Percentiles rank a stretch among this genome's conserved stretches.
Evolutionary conservation across 2,113 vertebrate genomes (phyloP).

Genomic region (Pedetes capensis): DNA sequence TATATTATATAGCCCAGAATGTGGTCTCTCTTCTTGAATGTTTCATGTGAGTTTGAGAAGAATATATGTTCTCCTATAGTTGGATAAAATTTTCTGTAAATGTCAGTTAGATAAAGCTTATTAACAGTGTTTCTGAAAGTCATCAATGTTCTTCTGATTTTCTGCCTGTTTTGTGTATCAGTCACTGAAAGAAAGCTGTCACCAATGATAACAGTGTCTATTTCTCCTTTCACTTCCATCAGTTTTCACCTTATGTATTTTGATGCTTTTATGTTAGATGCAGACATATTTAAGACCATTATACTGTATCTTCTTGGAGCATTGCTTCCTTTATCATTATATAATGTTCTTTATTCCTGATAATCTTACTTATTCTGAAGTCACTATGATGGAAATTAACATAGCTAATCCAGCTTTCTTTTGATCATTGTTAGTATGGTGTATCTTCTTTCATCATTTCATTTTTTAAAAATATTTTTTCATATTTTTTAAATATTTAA

Average conservation of each 20-base stretch:
- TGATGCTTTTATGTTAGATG: background rate
- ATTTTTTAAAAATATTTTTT: background rate
- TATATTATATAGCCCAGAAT: background rate
- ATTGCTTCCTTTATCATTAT: background rate
- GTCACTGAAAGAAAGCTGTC: background rate
- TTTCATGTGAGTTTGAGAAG: background rate
- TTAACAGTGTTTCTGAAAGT: background rate
- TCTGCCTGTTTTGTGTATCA: background rate
- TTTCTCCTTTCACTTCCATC: background rate
- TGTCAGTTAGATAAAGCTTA: background rate
- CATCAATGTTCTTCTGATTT: background rate
- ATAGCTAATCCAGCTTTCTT: background rate
- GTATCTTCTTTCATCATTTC: background rate
- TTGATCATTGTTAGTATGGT: background rate
- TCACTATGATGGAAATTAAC: background rate
- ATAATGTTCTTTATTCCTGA: background rate
- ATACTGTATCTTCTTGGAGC: background rate
- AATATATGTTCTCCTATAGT: background rate
- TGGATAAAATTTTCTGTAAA: background rate
- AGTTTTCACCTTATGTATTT: background rate
- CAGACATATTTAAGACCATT: background rate
- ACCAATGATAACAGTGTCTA: background rate
- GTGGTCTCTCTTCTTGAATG: background rate
- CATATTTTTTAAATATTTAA: too few relatives aligned
- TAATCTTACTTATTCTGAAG: background rate